Percentiles rank a stretch among this genome's conserved stretches.
Conservation (phyloP, 2,113 vertebrate genomes). For the Nipponia nippon region DNA sequence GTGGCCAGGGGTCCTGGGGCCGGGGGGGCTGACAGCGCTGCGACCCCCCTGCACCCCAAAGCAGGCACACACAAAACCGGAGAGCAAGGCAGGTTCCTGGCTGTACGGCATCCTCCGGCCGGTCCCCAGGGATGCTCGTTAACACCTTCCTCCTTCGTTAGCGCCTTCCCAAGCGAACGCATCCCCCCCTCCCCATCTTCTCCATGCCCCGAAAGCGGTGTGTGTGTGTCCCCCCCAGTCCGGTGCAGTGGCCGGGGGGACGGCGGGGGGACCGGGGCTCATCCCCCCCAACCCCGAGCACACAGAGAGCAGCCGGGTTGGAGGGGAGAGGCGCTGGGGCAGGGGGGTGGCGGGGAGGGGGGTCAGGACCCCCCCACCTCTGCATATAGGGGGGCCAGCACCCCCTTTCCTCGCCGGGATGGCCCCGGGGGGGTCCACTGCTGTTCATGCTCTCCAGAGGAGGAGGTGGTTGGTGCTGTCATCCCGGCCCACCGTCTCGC, state of each 20-base stretch:
- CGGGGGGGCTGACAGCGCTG: neutral
- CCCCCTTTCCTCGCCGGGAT: neutral
- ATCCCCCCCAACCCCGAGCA: slow-evolving; percentile 5
- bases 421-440: neutral
- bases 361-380: neutral
- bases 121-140: neutral
- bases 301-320: slow-evolving; percentile 30
- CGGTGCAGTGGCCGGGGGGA: neutral
- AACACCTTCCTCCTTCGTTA: neutral
- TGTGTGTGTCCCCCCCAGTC: neutral
- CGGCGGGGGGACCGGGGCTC: neutral
- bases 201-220: neutral
- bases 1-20: neutral
- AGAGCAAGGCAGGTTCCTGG: neutral
- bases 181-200: neutral
- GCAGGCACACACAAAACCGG: neutral
- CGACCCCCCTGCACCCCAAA: neutral
- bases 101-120: neutral
- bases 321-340: slow-evolving; percentile 25
- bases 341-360: neutral
- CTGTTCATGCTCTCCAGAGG: slow-evolving; percentile 89
- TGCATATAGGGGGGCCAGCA: neutral
- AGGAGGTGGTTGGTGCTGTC: slow-evolving; percentile 98
- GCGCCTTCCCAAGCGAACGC: neutral
- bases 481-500: slow-evolving; percentile 92